phyloP scores from a whole-genome alignment of 2,797 vertebrate genomes.

The Gouania willdenowi region DNA sequence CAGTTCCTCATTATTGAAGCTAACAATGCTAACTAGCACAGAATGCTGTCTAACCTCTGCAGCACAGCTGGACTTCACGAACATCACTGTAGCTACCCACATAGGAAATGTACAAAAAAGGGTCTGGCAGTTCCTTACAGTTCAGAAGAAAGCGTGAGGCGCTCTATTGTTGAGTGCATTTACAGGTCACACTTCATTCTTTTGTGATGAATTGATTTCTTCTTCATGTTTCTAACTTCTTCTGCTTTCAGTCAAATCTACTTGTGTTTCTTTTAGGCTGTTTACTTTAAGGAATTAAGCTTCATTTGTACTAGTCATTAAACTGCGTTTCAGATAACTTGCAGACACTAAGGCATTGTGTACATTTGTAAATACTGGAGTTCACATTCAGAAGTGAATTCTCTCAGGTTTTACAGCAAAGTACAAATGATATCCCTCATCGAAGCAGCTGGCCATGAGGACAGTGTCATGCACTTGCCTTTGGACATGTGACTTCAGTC shows the following conservation, averaged over 20 bases:
- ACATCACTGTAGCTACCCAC: conserved; percentile 14
- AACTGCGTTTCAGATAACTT: conserved; percentile 1
- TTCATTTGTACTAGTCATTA: conserved; percentile 4
- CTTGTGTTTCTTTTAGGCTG: background rate
- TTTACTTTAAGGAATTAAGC: background rate
- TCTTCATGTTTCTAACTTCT: background rate
- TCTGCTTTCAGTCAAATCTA: conserved; percentile 9
- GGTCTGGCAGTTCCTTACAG: conserved; percentile 38
- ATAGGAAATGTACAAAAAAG: conserved; percentile 29
- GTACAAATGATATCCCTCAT: background rate
- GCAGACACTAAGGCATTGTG: background rate
- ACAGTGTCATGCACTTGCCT: conserved; percentile 70
- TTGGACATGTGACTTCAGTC: conserved; percentile 95
- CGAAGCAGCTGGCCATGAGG: background rate
- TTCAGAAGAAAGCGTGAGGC: conserved; percentile 20
- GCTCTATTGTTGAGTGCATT: conserved; percentile 1
- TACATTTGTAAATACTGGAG: background rate
- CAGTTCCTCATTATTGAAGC: too few species aligned
- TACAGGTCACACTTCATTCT: conserved; percentile 2
- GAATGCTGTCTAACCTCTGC: too few species aligned
- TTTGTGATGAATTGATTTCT: background rate
- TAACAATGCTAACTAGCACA: too few species aligned
- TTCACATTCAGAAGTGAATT: background rate
- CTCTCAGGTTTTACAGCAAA: background rate
- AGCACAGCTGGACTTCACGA: conserved; percentile 21